phyloP scores from a whole-genome alignment of 2,113 vertebrate species.

The Calidris pugnax region DNA sequence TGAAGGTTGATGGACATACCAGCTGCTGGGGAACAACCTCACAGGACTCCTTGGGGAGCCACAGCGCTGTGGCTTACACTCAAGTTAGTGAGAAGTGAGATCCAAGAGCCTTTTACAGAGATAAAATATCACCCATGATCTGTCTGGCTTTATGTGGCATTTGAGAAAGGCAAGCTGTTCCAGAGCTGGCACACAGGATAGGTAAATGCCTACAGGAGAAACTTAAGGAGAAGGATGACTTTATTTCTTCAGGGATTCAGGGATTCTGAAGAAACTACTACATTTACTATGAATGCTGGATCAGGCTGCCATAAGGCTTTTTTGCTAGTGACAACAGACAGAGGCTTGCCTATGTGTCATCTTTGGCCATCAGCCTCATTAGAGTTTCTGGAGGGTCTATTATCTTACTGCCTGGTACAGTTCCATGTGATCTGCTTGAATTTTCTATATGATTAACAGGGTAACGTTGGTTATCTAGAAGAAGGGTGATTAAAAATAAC shows the following conservation, averaged over 20 bases:
- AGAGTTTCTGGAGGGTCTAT: not conserved
- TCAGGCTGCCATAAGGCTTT: not conserved
- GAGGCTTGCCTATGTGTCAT: not conserved
- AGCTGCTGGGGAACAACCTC: not conserved
- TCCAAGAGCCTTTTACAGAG: not conserved
- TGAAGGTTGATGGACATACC: not conserved
- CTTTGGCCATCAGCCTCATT: not conserved
- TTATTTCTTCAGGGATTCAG: not conserved
- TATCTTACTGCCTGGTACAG: not conserved
- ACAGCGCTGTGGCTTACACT: rapidly evolving
- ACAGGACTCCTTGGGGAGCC: rapidly evolving
- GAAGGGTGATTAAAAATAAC: slow-evolving; percentile 1
- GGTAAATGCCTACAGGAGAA: not conserved
- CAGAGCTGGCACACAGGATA: not conserved
- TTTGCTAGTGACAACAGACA: not conserved
- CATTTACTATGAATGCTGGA: not conserved
- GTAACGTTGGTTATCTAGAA: not conserved
- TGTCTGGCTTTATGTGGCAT: not conserved
- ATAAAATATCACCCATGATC: not conserved
- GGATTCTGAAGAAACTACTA: not conserved
- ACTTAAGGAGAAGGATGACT: not conserved
- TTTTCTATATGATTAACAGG: not conserved
- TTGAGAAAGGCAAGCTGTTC: not conserved
- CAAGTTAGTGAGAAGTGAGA: not conserved
- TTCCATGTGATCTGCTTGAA: not conserved